Conservation (phyloP, 2,113 vertebrate genomes). For the Pampusana beccarii region DNA sequence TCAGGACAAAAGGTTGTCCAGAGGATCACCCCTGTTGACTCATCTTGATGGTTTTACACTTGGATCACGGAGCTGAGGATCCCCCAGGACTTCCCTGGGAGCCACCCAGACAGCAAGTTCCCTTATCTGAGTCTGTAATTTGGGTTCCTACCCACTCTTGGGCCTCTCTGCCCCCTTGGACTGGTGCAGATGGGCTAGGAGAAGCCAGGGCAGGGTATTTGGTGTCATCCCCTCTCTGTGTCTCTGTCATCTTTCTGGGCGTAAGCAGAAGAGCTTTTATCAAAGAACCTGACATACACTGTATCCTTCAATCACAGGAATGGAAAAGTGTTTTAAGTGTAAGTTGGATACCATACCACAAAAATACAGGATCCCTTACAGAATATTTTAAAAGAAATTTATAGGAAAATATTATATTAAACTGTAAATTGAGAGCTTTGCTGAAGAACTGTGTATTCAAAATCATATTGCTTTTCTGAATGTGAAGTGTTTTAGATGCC, state of each 20-base stretch:
- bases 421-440: not conserved
- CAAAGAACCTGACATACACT: not conserved
- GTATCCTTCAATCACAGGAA: not conserved
- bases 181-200: not conserved
- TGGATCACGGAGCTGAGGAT: not conserved
- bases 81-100: not conserved
- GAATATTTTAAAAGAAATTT: not conserved
- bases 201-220: not conserved
- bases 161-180: not conserved
- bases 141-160: not conserved
- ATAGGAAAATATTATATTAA: not conserved
- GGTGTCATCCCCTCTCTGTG: too few relatives aligned
- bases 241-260: not conserved
- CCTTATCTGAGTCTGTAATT: not conserved
- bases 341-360: not conserved
- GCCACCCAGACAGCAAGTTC: fast-evolving
- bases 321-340: not conserved
- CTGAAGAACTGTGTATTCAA: not conserved
- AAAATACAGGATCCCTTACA: not conserved
- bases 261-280: not conserved
- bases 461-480: not conserved
- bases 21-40: not conserved
- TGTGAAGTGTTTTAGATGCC: too few relatives aligned
- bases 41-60: not conserved
- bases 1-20: not conserved